phyloP scores from a whole-genome alignment of 2,113 vertebrate species.

The Coreoperca whiteheadi region DNA sequence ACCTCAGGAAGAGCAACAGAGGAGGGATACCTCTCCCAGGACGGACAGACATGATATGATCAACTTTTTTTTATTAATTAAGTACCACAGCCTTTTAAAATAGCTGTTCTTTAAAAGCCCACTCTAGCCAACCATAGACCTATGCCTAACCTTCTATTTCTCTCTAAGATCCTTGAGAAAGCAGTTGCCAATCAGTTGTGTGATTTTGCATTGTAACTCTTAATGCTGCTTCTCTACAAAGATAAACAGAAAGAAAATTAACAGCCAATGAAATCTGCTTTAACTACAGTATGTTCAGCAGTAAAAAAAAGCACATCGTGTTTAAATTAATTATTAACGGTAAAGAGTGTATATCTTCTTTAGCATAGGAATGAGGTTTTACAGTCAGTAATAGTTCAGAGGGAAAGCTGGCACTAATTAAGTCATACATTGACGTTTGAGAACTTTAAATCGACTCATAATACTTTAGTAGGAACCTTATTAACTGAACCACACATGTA shows the following conservation, averaged over 20 bases:
- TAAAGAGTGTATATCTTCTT: slow-evolving; percentile 10
- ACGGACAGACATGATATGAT: too few species aligned
- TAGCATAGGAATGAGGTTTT: slow-evolving; percentile 34
- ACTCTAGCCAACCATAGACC: too few species aligned
- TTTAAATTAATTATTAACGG: slow-evolving; percentile 56
- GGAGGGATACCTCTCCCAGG: too few species aligned
- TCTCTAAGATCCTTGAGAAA: too few species aligned
- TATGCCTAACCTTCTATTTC: too few species aligned
- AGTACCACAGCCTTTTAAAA: too few species aligned
- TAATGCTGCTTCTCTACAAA: slow-evolving; percentile 2
- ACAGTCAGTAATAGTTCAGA: slow-evolving; percentile 28
- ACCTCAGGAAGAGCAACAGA: too few species aligned
- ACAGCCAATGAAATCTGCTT: slow-evolving; percentile 7
- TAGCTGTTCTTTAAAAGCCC: too few species aligned
- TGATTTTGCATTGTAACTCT: neutral
- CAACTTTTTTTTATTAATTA: too few species aligned
- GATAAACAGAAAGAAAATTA: slow-evolving; percentile 37
- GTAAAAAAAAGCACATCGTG: neutral
- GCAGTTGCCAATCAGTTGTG: too few species aligned
- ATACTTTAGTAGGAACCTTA: slow-evolving; percentile 39
- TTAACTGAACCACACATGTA: slow-evolving; percentile 1
- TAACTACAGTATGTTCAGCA: slow-evolving; percentile 10
- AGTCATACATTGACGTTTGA: slow-evolving; percentile 29
- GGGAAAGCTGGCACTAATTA: slow-evolving; percentile 35
- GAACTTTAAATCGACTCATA: slow-evolving; percentile 27